Conservation (phyloP, 2,113 vertebrate genomes). For the Prionailurus bengalensis region DNA sequence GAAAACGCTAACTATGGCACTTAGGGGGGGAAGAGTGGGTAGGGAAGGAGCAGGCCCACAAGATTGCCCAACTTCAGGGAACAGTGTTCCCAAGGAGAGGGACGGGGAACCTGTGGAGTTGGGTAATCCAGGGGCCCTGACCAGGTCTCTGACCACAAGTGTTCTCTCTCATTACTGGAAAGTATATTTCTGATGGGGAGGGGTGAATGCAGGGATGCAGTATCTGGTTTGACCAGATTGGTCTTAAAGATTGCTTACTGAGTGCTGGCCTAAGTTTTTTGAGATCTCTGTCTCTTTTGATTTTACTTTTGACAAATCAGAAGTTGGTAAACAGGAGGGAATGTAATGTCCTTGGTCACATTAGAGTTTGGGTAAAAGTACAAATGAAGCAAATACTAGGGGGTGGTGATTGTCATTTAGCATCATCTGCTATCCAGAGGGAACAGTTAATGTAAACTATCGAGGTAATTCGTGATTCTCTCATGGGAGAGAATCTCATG, state of each 20-base stretch:
- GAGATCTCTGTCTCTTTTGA: conserved; percentile 5
- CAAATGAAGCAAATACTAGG: not conserved
- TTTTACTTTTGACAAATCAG: conserved; percentile 31
- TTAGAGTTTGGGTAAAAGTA: not conserved
- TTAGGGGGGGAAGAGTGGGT: not conserved
- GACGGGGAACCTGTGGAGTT: not conserved
- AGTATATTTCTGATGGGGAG: not conserved
- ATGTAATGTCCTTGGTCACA: not conserved
- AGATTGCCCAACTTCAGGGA: not conserved
- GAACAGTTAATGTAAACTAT: not conserved
- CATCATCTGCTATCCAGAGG: not conserved
- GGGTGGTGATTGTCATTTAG: not conserved
- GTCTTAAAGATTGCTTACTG: not conserved
- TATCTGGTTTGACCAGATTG: not conserved
- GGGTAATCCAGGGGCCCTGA: not conserved
- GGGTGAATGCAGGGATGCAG: not conserved
- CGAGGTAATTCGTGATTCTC: not conserved
- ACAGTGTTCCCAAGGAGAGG: not conserved
- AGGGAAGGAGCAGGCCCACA: not conserved
- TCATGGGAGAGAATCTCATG: not conserved
- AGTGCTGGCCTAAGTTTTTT: not conserved
- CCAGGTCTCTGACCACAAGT: not conserved
- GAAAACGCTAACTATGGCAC: not conserved
- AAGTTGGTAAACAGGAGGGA: conserved; percentile 25
- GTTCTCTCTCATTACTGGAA: not conserved